Conservation (phyloP, 1,140 invertebrate species). For the Halotydeus destructor region DNA sequence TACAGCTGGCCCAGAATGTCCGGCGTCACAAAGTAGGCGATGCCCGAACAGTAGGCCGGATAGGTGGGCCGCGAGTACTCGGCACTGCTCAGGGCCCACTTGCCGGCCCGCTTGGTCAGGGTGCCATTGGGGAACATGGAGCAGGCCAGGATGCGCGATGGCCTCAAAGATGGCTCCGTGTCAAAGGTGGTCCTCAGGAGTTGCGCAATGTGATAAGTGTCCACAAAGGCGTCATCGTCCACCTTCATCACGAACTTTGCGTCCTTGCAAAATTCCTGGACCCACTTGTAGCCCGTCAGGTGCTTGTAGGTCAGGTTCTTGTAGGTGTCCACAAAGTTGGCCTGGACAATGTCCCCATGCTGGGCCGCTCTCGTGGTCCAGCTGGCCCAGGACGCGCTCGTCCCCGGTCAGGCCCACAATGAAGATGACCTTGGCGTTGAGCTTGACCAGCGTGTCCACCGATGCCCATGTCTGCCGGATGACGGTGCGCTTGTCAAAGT, state of each 20-base stretch:
- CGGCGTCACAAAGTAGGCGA: conserved; percentile 13
- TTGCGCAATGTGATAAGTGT: conserved; percentile 38
- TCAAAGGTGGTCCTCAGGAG: conserved; percentile 2
- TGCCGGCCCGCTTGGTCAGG: conserved; percentile 11
- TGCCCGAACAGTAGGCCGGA: conserved; percentile 18
- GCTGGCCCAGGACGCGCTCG: conserved; percentile 3
- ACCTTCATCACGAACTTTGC: conserved; percentile 55
- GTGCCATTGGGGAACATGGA: conserved; percentile 13
- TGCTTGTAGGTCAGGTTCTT: conserved; percentile 66
- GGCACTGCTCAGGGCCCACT: conserved; percentile 12
- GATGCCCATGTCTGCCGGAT: conserved; percentile 23
- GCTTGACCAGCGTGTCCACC: conserved; percentile 10
- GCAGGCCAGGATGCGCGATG: conserved; percentile 11
- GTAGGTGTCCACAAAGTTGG: conserved; percentile 51
- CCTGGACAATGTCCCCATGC: conserved; percentile 27
- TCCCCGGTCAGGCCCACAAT: conserved; percentile 18
- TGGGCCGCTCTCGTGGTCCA: conserved; percentile 19
- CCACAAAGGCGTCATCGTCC: conserved; percentile 64
- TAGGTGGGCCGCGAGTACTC: conserved; percentile 14
- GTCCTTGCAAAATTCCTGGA: conserved; percentile 35
- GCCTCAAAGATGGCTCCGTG: conserved; percentile 1
- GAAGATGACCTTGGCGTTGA: conserved; percentile 20
- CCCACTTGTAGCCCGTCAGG: conserved; percentile 63
- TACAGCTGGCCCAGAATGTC: conserved; percentile 8
- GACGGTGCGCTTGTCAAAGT: conserved; percentile 23